Evolutionary conservation across 2,888 invertebrate genomes (phyloP), one percentile per base, ranked within the genome.

Genomic region (Patella depressa): DNA sequence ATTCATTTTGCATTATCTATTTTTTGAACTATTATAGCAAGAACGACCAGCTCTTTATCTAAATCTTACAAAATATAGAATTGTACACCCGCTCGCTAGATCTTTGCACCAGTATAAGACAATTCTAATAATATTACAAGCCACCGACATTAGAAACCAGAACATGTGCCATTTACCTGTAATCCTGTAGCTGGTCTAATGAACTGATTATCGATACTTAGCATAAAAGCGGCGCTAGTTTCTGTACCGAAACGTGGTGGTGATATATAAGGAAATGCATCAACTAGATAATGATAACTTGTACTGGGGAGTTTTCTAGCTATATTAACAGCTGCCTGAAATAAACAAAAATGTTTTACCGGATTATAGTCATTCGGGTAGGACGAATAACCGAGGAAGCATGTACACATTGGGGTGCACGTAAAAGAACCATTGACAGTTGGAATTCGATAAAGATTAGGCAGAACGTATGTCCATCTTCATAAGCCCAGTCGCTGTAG

Each of bases 191-290:
- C 77, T 1, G 81, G 76, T 14, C 82, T 75, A 53, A 55, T 53
- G 71, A 83, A 84, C n/a, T 73, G 54, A 54, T 79, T 79, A 76
- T 84, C 84, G 15, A 84, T 82, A 75, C 81, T 84, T 73, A 84
- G 59, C 76, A 84, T 76, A 79, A 83, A 84, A 15, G 84, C 83
- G 11, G 82, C 81, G 69, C 82, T 83, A 1, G 84, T 84, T 75
- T 84, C 84, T 2, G 79, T 80, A 17, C 84, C 84, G 78, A 76
- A 80, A 34, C 79, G 73, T 73, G 83, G 83, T 4, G 82, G 81
- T 7, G 80, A 74, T 59, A 84, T 78, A 14, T 80, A 75, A n/a
- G 84, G 84, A 57, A 83, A 84, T 9, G 83, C 84, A 53, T 84
- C 77, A 19, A 81, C 80, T 17, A 84, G 71, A 75, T 83, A 80